Evolutionary conservation across 2,888 invertebrate genomes (phyloP).

Genomic region (Octonoba sinensis): DNA sequence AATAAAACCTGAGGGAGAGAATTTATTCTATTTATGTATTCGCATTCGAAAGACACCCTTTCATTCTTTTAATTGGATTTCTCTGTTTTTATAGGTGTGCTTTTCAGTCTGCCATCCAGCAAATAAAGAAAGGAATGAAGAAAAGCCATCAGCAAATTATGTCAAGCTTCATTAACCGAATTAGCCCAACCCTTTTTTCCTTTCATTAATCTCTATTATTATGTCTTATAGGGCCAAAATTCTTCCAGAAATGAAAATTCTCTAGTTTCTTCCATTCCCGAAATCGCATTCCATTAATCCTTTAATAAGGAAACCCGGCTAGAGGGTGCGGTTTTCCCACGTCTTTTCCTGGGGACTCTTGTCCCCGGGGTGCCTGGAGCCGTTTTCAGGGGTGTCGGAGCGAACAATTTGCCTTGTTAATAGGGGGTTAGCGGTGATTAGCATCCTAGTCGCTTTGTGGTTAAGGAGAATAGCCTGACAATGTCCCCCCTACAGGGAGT

Average conservation of each 20-base stretch:
- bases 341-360: background rate
- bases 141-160: conserved; percentile 41
- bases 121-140: conserved; percentile 52
- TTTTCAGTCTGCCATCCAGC: conserved; percentile 3
- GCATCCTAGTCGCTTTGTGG: conserved; percentile 41
- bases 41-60: conserved; percentile 36
- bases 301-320: background rate
- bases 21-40: conserved; percentile 54
- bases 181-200: conserved; percentile 51
- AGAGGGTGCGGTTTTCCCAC: conserved; percentile 58
- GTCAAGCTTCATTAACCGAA: conserved; percentile 46
- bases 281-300: conserved; percentile 32
- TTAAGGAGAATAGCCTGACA: conserved; percentile 39
- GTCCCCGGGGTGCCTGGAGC: too few species aligned
- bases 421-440: conserved; percentile 52
- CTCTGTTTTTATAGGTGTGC: conserved; percentile 35
- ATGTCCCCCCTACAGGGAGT: conserved; percentile 30
- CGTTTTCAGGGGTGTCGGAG: conserved; percentile 11
- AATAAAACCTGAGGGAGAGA: conserved; percentile 37
- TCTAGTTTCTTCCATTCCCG: background rate
- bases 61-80: conserved; percentile 61
- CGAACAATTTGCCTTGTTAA: conserved; percentile 29
- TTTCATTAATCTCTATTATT: conserved; percentile 48
- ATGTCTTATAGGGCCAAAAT: conserved; percentile 10
- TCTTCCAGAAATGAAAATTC: conserved; percentile 31